Evolutionary conservation across 2,888 invertebrate genomes (phyloP).

Genomic region (Chironomus riparius): DNA sequence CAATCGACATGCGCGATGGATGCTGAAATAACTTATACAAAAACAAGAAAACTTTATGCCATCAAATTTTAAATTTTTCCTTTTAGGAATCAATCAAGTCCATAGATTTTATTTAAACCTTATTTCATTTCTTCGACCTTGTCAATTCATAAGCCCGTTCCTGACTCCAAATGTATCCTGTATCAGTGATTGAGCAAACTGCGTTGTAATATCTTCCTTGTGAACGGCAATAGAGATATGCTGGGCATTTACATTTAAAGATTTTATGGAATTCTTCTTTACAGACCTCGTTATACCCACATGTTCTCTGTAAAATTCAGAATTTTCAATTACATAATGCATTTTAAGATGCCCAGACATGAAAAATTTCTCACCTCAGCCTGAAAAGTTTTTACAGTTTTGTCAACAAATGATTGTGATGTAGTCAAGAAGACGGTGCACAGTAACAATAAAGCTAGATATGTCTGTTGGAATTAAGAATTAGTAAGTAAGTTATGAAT

Average conservation of each 20-base stretch:
- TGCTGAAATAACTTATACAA: neutral
- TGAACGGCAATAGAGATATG: slow-evolving; percentile 9
- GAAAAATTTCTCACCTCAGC: neutral
- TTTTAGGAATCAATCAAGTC: too few relatives aligned
- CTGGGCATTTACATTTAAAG: slow-evolving; percentile 2
- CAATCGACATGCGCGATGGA: neutral
- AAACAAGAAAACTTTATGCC: too few relatives aligned
- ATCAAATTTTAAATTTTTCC: too few relatives aligned
- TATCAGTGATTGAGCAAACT: slow-evolving; percentile 7
- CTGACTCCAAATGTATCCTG: neutral
- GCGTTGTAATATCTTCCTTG: slow-evolving; percentile 16
- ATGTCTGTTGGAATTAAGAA: neutral
- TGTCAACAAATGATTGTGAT: neutral
- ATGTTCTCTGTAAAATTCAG: neutral
- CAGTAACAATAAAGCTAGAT: neutral
- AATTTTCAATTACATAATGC: neutral
- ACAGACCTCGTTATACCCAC: slow-evolving; percentile 17
- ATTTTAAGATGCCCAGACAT: neutral
- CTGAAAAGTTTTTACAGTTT: neutral
- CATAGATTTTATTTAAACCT: neutral
- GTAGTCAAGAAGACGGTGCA: neutral
- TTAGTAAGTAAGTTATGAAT: too few relatives aligned
- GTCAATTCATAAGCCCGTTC: neutral
- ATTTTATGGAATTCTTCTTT: slow-evolving; percentile 13
- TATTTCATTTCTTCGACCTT: neutral